Base-by-base conservation (phyloP, 2,797 vertebrate species). In the Lepilemur ruficaudatus region DNA sequence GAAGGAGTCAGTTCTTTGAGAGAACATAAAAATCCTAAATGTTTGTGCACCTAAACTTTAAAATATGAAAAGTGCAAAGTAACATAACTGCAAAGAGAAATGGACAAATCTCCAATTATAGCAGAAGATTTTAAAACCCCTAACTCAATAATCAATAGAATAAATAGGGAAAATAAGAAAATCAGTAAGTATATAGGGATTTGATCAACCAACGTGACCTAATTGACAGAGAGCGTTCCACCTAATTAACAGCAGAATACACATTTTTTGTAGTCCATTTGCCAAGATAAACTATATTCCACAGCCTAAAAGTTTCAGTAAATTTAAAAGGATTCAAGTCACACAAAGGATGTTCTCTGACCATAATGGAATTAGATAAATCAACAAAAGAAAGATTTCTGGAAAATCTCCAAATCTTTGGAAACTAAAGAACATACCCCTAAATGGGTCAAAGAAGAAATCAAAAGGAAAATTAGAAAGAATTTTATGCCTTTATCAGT, bases 301-400 rank as follows among this genome's bases (percentile, higher is more conserved):
- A 55, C 28, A 81, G 46, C 22, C 55, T 23, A 35, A 30, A 80
- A 52, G 38, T 43, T 18, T 63, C 67, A 50, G 28, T 55, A 46
- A 13, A 65, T 18, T 80, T 80, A 18, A 63, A 91, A 72, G 55
- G 57, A 63, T 85, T 67, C 67, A 81, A 72, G 35, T 65, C 23
- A 18, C 23, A 79, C 12, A 91, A 85, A 78, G 43, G 28, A 43
- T 72, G 9, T 48, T 75, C 41, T 87, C 32, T 80, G 23, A 57
- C 57, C 32, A 59, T 38, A 82, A 38, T 75, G 43, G n/a, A 95
- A 75, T 73, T 81, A 94, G 85, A 55, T 63, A 87, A 95, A 48
- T 41, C 32, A 87, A 67, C 15, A n/a, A 82, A 75, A 94, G 70
- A 94, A 50, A 55, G 80, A 91, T 32, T 22, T 73, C 14, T 78